A percentile compares a stretch with the other conserved stretches of the same genome.
These are phyloP conservation scores for Danio jaintianensis DNA, from an alignment of 2,797 vertebrate species.

Conservation along the genomic window DNA sequence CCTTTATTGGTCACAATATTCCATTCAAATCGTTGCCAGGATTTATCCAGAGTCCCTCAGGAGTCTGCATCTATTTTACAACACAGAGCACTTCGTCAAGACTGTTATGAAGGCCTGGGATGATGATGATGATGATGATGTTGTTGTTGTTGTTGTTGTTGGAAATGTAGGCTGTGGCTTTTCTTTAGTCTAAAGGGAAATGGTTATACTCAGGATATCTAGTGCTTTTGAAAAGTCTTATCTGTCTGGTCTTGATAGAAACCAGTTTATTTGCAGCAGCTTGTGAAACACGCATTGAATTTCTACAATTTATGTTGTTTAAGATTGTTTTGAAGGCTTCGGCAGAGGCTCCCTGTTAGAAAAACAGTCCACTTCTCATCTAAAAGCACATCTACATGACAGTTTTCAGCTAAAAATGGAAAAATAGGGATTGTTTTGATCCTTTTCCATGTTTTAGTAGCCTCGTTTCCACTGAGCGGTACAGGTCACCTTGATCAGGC, in stretches of 20 bases:
- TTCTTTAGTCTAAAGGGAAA: not conserved
- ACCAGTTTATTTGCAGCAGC: not conserved
- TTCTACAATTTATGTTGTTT: constrained; percentile 17
- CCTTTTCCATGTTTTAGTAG: no score
- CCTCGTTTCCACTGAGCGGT: no score
- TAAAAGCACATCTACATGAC: no score
- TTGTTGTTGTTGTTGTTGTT: not conserved
- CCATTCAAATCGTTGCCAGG: constrained; percentile 23
- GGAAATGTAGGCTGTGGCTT: not conserved
- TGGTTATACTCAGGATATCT: not conserved
- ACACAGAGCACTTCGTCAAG: constrained; percentile 11
- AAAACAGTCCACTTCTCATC: not conserved
- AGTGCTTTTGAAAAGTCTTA: not conserved
- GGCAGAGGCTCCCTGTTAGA: not conserved
- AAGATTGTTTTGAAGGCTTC: not conserved
- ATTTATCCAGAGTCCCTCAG: constrained; percentile 11
- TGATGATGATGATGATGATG: not conserved
- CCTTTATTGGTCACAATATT: constrained; percentile 57
- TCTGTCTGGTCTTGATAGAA: not conserved
- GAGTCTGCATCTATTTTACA: constrained; percentile 16
- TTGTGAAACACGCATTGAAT: constrained; percentile 1
- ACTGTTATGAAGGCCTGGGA: constrained; percentile 10
- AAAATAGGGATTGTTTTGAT: no score
- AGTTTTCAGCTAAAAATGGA: no score
- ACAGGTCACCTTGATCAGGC: no score